Conservation (phyloP, 2,113 vertebrate species). For the Abramis brama region DNA sequence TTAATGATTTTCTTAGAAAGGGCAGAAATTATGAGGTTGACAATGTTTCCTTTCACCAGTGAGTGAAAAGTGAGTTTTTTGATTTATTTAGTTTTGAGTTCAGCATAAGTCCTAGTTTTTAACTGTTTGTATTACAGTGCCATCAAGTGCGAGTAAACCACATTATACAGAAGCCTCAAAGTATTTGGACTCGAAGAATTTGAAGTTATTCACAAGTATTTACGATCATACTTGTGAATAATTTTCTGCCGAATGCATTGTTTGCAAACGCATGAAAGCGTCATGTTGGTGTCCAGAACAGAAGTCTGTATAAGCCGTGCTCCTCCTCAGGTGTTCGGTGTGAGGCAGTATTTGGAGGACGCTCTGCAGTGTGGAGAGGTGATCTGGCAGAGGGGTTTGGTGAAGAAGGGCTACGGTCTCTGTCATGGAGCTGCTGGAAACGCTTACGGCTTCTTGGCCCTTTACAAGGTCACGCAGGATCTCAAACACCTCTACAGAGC, state of each 20-base stretch:
- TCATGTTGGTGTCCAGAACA: too few relatives aligned
- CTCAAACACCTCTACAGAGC: conserved; percentile 90
- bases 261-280: too few relatives aligned
- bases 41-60: too few relatives aligned
- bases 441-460: conserved; percentile 87
- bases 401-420: conserved; percentile 94
- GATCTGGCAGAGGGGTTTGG: conserved; percentile 86
- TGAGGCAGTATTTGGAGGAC: conserved; percentile 82
- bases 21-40: too few relatives aligned
- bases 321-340: conserved; percentile 81
- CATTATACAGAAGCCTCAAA: not conserved
- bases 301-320: not conserved
- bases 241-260: too few relatives aligned
- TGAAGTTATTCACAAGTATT: not conserved
- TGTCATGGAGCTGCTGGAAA: conserved; percentile 94
- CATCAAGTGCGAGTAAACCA: conserved; percentile 56
- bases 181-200: not conserved
- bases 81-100: not conserved
- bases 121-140: conserved; percentile 6
- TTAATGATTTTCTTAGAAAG: too few relatives aligned
- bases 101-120: not conserved
- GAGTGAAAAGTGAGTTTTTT: too few relatives aligned
- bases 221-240: too few relatives aligned
- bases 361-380: conserved; percentile 89
- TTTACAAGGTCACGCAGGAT: conserved; percentile 87